Conservation (phyloP, 2,797 vertebrate genomes). For the Microctenopoma stevenorrisi region DNA sequence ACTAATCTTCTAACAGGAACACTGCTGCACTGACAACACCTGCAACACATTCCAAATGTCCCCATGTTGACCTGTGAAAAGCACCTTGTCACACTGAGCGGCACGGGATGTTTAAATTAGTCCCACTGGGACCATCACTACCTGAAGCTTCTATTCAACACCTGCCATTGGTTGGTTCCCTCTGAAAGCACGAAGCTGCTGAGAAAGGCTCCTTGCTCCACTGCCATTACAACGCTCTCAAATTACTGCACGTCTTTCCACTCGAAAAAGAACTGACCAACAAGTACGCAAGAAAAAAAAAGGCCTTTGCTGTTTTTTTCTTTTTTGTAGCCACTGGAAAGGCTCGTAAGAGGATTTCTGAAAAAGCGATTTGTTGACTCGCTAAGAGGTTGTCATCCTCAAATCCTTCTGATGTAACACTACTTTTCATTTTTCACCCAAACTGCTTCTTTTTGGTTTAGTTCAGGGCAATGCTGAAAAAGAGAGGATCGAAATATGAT, state of each 20-base stretch:
- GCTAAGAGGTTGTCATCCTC: conserved; percentile 62
- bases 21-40: neutral
- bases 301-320: conserved; percentile 9
- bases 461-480: conserved; percentile 14
- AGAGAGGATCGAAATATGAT: conserved; percentile 19
- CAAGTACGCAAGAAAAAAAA: conserved; percentile 26
- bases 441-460: conserved; percentile 45
- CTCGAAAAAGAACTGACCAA: conserved; percentile 5
- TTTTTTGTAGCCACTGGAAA: conserved; percentile 27
- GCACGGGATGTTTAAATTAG: conserved; percentile 35
- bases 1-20: neutral
- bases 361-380: conserved; percentile 71
- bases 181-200: conserved; percentile 9
- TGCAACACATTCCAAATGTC: conserved; percentile 29
- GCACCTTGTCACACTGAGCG: conserved; percentile 8
- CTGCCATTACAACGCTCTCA: neutral
- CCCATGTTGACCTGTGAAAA: conserved; percentile 29
- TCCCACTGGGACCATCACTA: conserved; percentile 42
- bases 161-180: conserved; percentile 22
- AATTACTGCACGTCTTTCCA: conserved; percentile 5
- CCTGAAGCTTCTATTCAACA: conserved; percentile 20
- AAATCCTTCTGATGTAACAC: conserved; percentile 76
- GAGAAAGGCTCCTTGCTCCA: neutral
- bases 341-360: conserved; percentile 68
- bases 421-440: conserved; percentile 63